Percentiles rank a stretch among this genome's conserved stretches.
These are phyloP conservation scores for Danaus plexippus DNA, from an alignment of 1,140 invertebrate genomes.

Conservation along the genomic window DNA sequence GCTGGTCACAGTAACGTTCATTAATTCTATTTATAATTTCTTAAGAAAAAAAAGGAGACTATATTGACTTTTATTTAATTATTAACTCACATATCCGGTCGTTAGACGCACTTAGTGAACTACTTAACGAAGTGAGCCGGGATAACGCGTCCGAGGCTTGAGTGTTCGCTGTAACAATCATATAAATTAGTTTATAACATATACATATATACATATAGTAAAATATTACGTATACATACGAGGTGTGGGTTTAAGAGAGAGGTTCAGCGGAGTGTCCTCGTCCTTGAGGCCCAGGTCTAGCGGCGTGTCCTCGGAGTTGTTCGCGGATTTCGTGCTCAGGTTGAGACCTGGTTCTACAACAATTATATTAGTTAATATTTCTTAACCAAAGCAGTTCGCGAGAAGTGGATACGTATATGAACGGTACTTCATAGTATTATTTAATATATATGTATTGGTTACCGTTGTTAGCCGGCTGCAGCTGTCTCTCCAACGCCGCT, in stretches of 20 bases:
- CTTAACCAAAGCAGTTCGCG: too few relatives aligned
- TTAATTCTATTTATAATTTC: too few relatives aligned
- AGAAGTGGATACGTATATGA: not conserved
- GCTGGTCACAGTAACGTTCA: slow-evolving; percentile 52
- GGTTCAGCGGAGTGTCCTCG: slow-evolving; percentile 83
- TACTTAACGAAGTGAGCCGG: slow-evolving; percentile 56
- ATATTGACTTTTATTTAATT: not conserved
- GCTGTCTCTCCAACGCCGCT: slow-evolving; percentile 60
- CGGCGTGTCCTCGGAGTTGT: slow-evolving; percentile 56
- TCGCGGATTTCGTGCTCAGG: slow-evolving; percentile 59
- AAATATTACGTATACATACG: slow-evolving; percentile 40
- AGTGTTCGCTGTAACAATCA: slow-evolving; percentile 41
- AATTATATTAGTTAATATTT: slow-evolving; percentile 6
- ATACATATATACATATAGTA: too few relatives aligned
- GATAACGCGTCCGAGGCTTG: slow-evolving; percentile 60
- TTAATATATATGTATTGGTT: slow-evolving; percentile 4
- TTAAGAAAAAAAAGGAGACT: too few relatives aligned
- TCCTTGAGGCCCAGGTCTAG: slow-evolving; percentile 57
- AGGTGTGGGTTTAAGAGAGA: slow-evolving; percentile 83
- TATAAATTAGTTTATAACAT: not conserved
- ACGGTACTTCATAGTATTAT: not conserved
- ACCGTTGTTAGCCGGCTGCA: slow-evolving; percentile 47
- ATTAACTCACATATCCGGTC: slow-evolving; percentile 59
- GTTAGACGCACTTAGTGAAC: slow-evolving; percentile 54
- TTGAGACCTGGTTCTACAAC: slow-evolving; percentile 55